Percentiles rank a stretch among this genome's conserved stretches.
Conservation (phyloP, 2,113 vertebrate genomes). For the Diphyllodes magnificus region DNA sequence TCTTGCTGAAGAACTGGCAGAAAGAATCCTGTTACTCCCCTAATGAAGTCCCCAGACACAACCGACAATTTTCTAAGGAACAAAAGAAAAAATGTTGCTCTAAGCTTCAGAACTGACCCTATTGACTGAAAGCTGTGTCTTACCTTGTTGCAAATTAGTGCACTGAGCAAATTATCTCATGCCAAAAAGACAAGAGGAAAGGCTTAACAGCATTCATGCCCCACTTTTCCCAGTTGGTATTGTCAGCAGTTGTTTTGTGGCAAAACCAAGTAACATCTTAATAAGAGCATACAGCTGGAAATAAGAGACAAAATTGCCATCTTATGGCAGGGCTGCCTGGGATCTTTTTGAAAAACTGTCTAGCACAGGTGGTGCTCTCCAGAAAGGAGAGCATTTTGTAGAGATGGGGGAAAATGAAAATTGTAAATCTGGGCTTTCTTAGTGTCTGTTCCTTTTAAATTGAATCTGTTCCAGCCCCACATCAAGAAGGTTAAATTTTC, state of each 20-base stretch:
- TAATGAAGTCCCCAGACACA: conserved; percentile 40
- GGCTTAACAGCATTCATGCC: neutral
- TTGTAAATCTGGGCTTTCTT: neutral
- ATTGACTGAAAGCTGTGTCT: neutral
- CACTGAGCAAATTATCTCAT: neutral
- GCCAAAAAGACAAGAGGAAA: neutral
- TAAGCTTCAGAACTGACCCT: neutral
- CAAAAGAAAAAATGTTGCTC: conserved; percentile 3
- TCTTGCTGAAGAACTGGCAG: neutral
- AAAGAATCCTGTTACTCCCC: conserved; percentile 4
- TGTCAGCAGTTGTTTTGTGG: neutral
- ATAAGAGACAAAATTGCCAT: neutral
- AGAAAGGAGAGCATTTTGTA: neutral
- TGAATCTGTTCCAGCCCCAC: neutral
- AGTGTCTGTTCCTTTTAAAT: neutral
- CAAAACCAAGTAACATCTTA: conserved; percentile 1
- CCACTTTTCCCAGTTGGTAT: neutral
- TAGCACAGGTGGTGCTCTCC: neutral
- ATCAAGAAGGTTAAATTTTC: neutral
- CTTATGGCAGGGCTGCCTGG: neutral
- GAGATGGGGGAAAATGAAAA: neutral
- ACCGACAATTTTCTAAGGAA: neutral
- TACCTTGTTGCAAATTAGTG: conserved; percentile 25
- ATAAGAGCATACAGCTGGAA: neutral
- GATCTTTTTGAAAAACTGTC: neutral